These are phyloP conservation scores for Pygoscelis adeliae DNA, from an alignment of 2,113 vertebrate genomes.

Conservation along the genomic window DNA sequence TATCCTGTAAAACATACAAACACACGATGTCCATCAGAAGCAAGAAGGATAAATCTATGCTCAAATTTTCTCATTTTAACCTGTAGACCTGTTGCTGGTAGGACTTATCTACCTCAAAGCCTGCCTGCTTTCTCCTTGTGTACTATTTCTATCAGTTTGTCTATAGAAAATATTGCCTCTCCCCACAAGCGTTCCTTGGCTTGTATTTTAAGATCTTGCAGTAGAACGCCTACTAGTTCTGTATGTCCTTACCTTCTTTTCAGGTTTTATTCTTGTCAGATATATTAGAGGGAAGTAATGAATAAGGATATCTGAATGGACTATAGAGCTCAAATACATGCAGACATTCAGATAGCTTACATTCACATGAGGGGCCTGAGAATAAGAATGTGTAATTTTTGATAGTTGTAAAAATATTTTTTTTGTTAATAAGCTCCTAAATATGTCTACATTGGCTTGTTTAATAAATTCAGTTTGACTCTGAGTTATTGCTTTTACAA, in stretches of 20 bases:
- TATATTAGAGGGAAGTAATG: background rate
- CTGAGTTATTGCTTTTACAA: background rate
- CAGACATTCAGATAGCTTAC: background rate
- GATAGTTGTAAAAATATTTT: background rate
- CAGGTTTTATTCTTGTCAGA: background rate
- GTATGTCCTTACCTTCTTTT: background rate
- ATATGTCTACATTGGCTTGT: background rate
- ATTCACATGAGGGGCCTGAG: background rate
- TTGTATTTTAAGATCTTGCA: background rate
- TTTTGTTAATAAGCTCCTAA: background rate
- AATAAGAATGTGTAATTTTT: background rate
- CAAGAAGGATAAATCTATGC: background rate
- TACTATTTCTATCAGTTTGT: background rate
- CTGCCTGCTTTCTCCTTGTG: background rate
- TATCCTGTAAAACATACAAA: background rate
- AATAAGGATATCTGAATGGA: background rate
- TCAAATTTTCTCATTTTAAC: background rate
- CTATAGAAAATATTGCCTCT: background rate
- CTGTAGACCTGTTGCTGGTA: background rate
- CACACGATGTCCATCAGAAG: background rate
- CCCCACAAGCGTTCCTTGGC: background rate
- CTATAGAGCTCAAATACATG: background rate
- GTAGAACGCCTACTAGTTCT: background rate
- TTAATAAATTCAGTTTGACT: background rate
- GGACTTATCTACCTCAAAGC: background rate